Evolutionary conservation across 2,113 vertebrate genomes (phyloP).

Genomic region (Garra rufa): DNA sequence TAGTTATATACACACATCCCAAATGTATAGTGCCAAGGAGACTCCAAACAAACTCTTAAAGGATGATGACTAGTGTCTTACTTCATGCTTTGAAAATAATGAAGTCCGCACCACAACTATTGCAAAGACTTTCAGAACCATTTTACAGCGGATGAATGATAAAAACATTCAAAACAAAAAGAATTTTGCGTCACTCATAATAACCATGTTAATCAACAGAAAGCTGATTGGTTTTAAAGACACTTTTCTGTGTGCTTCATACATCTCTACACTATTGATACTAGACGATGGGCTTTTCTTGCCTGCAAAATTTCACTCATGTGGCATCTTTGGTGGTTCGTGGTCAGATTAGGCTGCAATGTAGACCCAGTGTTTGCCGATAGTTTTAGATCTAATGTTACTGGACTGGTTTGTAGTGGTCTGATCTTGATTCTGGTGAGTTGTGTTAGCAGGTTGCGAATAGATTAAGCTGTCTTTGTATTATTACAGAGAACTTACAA

Average conservation of each 20-base stretch:
- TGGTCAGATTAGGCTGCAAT: neutral
- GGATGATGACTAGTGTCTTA: neutral
- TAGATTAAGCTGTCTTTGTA: constrained; percentile 80
- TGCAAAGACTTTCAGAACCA: neutral
- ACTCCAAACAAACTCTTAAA: neutral
- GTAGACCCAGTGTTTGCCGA: too few species aligned
- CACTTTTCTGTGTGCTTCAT: neutral
- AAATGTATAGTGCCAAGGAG: neutral
- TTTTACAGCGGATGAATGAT: neutral
- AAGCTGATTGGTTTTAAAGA: neutral
- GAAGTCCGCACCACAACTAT: neutral
- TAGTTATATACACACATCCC: neutral
- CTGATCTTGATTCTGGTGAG: constrained; percentile 83
- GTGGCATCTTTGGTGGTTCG: neutral
- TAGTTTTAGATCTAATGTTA: neutral
- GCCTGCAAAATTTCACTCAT: neutral
- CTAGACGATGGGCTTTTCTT: neutral
- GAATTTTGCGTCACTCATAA: too few species aligned
- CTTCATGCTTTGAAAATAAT: neutral
- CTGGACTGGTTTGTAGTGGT: constrained; percentile 60
- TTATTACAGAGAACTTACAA: constrained; percentile 64
- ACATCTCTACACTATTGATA: neutral
- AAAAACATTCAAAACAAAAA: neutral
- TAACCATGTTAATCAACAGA: too few species aligned
- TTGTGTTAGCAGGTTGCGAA: neutral